phyloP scores from a whole-genome alignment of 1,140 invertebrate genomes.

The Caenorhabditis briggsae region DNA sequence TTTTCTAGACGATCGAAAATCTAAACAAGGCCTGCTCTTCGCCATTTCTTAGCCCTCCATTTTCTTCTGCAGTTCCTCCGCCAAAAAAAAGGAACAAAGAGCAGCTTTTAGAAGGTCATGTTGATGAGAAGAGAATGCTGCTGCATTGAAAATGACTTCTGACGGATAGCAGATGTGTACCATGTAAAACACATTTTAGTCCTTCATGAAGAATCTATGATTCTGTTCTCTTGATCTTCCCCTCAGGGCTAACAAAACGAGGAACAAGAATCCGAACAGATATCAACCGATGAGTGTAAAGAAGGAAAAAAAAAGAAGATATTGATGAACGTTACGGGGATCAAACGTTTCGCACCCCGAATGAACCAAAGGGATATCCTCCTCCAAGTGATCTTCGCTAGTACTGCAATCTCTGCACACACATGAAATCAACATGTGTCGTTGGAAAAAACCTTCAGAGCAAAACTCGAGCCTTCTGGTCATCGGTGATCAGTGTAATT shows the following conservation, averaged over 20 bases:
- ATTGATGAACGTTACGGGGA: constrained; percentile 12
- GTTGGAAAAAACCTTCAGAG: background rate
- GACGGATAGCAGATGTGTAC: background rate
- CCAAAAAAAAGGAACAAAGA: constrained; percentile 17
- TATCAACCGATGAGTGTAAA: background rate
- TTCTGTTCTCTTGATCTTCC: constrained; percentile 37
- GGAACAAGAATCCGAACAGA: constrained; percentile 27
- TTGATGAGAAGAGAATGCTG: background rate
- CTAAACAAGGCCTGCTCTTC: constrained; percentile 38
- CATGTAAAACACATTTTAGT: constrained; percentile 12
- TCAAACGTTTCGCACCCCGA: constrained; percentile 29
- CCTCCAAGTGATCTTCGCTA: background rate
- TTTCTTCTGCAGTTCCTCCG: too few relatives aligned
- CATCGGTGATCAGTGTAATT: constrained; percentile 39
- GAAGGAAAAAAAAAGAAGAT: too few relatives aligned
- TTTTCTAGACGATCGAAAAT: constrained; percentile 52
- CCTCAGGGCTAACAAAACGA: background rate
- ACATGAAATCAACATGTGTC: constrained; percentile 17
- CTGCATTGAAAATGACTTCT: constrained; percentile 39
- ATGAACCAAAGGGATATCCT: constrained; percentile 37
- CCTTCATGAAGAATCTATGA: background rate
- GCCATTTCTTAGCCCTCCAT: background rate
- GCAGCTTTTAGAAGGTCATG: constrained; percentile 15
- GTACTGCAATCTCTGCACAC: background rate
- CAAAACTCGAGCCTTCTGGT: constrained; percentile 4